Percentiles rank a stretch among this genome's conserved stretches.
These are phyloP conservation scores for Anguilla anguilla DNA, from an alignment of 2,797 vertebrate genomes.

Conservation along the genomic window DNA sequence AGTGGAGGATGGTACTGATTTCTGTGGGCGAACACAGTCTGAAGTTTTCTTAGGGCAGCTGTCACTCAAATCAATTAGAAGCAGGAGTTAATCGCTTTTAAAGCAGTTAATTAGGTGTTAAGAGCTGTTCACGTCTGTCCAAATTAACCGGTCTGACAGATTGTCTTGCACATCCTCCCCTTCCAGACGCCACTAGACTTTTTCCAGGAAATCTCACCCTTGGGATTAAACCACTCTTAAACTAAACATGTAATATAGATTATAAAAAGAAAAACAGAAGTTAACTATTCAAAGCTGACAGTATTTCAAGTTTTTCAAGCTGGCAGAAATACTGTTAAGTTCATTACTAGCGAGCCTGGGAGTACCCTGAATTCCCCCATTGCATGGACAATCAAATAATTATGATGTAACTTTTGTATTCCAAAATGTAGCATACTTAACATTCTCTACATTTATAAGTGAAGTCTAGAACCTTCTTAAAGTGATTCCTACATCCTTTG, in stretches of 20 bases:
- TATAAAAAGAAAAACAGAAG: neutral
- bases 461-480: neutral
- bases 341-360: neutral
- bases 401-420: neutral
- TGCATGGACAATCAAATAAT: neutral
- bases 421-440: neutral
- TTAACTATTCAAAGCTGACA: neutral
- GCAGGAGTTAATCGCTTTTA: conserved; percentile 31
- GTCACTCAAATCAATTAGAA: conserved; percentile 33
- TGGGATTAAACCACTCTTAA: neutral
- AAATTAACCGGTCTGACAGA: conserved; percentile 25
- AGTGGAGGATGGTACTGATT: neutral
- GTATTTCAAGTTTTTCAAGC: neutral
- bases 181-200: conserved; percentile 32
- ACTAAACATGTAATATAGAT: conserved; percentile 9
- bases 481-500: neutral
- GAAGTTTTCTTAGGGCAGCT: conserved; percentile 21
- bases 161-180: conserved; percentile 12
- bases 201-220: conserved; percentile 21
- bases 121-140: conserved; percentile 22
- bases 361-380: neutral
- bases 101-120: conserved; percentile 36
- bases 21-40: neutral
- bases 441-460: neutral
- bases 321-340: neutral